Evolutionary conservation across 2,797 vertebrate genomes (phyloP).

Genomic region (Cottoperca gobio): DNA sequence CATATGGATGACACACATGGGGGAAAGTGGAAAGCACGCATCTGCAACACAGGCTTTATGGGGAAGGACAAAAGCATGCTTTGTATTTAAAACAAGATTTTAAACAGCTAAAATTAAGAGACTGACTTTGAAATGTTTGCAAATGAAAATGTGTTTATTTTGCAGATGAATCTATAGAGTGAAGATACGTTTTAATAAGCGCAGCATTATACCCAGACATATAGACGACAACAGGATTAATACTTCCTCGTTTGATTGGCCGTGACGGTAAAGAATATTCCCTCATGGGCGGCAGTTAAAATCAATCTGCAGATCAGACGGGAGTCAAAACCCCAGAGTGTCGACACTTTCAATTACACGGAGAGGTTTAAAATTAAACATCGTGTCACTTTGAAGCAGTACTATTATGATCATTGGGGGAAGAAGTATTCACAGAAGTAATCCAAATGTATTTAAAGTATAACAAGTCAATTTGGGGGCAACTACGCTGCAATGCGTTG

Average conservation of each 20-base stretch:
- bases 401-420: not conserved
- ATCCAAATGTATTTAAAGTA: no score
- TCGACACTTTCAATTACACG: constrained; percentile 2
- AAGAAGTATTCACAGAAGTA: not conserved
- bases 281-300: not conserved
- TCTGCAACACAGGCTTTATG: constrained; percentile 15
- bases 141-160: constrained; percentile 1
- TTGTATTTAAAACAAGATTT: no score
- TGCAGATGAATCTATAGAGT: not conserved
- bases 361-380: not conserved
- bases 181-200: no score
- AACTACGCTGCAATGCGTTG: no score
- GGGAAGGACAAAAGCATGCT: no score
- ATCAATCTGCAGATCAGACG: constrained; percentile 4
- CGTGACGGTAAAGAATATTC: constrained; percentile 1
- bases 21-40: constrained; percentile 44
- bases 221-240: not conserved
- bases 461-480: no score
- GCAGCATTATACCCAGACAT: no score
- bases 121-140: not conserved
- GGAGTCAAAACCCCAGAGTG: not conserved
- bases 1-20: constrained; percentile 38
- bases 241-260: not conserved
- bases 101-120: not conserved
- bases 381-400: not conserved